These are phyloP conservation scores for Catharus minimus DNA, from an alignment of 2,113 vertebrate species.

Conservation along the genomic window DNA sequence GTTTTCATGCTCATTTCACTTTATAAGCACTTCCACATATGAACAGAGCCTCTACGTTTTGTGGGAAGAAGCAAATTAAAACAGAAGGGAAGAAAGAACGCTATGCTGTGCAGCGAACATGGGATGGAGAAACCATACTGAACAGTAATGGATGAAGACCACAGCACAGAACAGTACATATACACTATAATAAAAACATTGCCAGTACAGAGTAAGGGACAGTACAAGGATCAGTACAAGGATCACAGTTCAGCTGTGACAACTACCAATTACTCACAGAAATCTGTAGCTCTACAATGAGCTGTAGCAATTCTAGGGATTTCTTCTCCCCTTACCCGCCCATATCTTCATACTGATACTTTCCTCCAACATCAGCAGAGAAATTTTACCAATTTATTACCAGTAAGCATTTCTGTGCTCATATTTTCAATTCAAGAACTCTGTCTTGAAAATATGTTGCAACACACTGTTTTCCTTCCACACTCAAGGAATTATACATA, in stretches of 20 bases:
- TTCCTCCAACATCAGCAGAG: neutral
- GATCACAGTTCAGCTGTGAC: neutral
- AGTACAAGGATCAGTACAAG: neutral
- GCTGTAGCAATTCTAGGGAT: neutral
- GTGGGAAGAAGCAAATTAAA: conserved; percentile 31
- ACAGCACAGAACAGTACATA: conserved; percentile 4
- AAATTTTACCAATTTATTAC: neutral
- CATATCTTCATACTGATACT: neutral
- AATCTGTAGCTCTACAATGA: neutral
- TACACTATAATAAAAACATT: neutral
- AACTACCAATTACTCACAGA: neutral
- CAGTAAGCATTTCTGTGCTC: conserved; percentile 14
- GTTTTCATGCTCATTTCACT: conserved; percentile 16
- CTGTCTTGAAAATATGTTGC: conserved; percentile 4
- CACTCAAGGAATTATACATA: conserved; percentile 1
- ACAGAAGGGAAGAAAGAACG: conserved; percentile 39
- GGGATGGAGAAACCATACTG: conserved; percentile 25
- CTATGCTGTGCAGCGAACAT: neutral
- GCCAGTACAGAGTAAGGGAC: neutral
- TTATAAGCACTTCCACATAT: neutral
- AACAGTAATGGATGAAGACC: neutral
- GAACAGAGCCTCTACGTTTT: neutral
- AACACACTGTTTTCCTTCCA: conserved; percentile 17
- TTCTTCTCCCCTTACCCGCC: neutral
- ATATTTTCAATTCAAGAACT: conserved; percentile 28